Percentiles rank a stretch among this genome's conserved stretches.
These are phyloP conservation scores for Presbytis comata DNA, from an alignment of 2,797 vertebrate genomes.

Conservation along the genomic window DNA sequence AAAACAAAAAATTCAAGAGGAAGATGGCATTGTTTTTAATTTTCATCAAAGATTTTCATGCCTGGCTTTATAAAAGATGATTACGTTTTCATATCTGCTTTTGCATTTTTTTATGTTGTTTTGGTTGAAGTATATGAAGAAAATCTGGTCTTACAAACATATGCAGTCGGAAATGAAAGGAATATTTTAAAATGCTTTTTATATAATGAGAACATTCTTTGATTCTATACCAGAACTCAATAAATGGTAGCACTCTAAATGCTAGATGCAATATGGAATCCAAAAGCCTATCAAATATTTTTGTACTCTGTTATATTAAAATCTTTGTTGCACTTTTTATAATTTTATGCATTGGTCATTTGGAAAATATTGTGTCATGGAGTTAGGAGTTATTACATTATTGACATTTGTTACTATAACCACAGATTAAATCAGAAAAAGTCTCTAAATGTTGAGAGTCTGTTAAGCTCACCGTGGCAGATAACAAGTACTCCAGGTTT, in stretches of 20 bases:
- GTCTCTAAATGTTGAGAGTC: neutral
- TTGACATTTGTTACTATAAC: neutral
- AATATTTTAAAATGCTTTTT: constrained; percentile 2
- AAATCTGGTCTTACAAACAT: neutral
- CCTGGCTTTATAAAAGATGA: neutral
- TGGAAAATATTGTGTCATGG: constrained; percentile 18
- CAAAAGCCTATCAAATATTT: constrained; percentile 26
- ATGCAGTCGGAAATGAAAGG: neutral
- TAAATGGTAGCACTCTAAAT: neutral
- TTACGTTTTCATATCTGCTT: neutral
- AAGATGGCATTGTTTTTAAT: neutral
- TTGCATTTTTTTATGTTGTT: constrained; percentile 30
- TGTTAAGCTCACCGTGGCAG: neutral
- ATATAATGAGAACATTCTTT: constrained; percentile 20
- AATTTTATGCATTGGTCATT: neutral
- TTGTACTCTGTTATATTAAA: neutral
- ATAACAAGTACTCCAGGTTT: neutral
- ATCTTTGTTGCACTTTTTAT: neutral
- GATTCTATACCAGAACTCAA: neutral
- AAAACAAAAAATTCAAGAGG: neutral
- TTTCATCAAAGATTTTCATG: neutral
- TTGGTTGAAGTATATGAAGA: neutral
- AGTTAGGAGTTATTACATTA: neutral
- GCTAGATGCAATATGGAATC: neutral
- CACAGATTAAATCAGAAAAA: neutral